Evolutionary conservation across 1,140 invertebrate genomes (phyloP).

Genomic region (Sipha flava): DNA sequence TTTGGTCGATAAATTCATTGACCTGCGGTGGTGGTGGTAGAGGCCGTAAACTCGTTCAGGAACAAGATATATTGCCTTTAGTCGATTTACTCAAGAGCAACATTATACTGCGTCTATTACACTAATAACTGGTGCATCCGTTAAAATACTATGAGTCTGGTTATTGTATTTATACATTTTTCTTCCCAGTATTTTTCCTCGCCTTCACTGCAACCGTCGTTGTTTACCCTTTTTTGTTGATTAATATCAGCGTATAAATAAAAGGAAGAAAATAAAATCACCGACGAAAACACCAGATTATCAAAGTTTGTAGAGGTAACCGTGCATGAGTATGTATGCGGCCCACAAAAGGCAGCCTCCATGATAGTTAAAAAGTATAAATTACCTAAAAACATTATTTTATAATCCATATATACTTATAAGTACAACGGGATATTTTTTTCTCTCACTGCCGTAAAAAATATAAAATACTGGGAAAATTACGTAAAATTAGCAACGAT

Average conservation of each 20-base stretch:
- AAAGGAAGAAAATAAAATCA: not conserved
- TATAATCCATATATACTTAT: too few relatives aligned
- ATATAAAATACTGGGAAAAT: not conserved
- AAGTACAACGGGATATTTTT: not conserved
- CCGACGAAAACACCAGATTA: not conserved
- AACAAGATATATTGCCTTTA: not conserved
- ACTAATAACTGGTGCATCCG: not conserved
- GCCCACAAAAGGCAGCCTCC: not conserved
- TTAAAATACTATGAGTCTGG: not conserved
- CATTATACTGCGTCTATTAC: not conserved
- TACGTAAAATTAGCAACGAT: not conserved
- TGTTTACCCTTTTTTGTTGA: not conserved
- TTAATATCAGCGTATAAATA: not conserved
- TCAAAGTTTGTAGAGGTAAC: not conserved
- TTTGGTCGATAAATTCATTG: not conserved
- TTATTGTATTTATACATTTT: not conserved
- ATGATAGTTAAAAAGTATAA: too few relatives aligned
- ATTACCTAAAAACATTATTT: too few relatives aligned
- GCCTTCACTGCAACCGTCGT: not conserved
- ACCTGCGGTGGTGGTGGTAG: too few relatives aligned
- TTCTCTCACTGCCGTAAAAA: too few relatives aligned
- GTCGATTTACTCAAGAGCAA: not conserved
- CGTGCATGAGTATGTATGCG: not conserved
- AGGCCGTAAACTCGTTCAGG: not conserved
- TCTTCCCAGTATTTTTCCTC: not conserved